Percentiles rank a stretch among this genome's conserved stretches.
These are phyloP conservation scores for Oxyscelio sp. DNA, from an alignment of 2,888 invertebrate species.

Conservation along the genomic window DNA sequence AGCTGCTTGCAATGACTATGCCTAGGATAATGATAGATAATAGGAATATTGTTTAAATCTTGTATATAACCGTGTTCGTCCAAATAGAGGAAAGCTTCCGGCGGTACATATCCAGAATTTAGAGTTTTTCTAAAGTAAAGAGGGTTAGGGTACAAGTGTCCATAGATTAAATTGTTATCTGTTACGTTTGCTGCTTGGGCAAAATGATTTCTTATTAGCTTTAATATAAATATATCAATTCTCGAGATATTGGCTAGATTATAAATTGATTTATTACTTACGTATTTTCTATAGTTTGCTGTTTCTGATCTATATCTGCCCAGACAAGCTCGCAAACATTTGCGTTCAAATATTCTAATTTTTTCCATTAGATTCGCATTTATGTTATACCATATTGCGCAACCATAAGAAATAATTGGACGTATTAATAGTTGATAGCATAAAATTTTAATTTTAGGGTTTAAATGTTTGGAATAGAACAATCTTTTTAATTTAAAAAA, in stretches of 20 bases:
- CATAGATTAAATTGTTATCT: slow-evolving; percentile 49
- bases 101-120: slow-evolving; percentile 33
- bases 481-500: slow-evolving; percentile 43
- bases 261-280: slow-evolving; percentile 21
- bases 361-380: slow-evolving; percentile 26
- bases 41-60: slow-evolving; percentile 31
- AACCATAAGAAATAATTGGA: slow-evolving; percentile 35
- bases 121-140: slow-evolving; percentile 17
- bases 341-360: slow-evolving; percentile 32
- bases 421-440: slow-evolving; percentile 28
- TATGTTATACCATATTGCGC: slow-evolving; percentile 32
- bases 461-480: slow-evolving; percentile 35
- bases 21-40: slow-evolving; percentile 26
- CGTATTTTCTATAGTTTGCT: slow-evolving; percentile 30
- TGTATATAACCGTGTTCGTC: slow-evolving; percentile 48
- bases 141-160: slow-evolving; percentile 24
- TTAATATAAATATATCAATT: slow-evolving; percentile 28
- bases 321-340: slow-evolving; percentile 27
- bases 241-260: slow-evolving; percentile 4
- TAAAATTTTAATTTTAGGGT: slow-evolving; percentile 5
- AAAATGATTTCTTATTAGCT: slow-evolving; percentile 56
- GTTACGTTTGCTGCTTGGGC: slow-evolving; percentile 13
- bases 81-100: slow-evolving; percentile 54
- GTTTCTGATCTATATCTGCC: slow-evolving; percentile 5
- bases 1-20: neutral